Evolutionary conservation across 1,140 invertebrate genomes (phyloP).

Genomic region (Hirudo medicinalis): DNA sequence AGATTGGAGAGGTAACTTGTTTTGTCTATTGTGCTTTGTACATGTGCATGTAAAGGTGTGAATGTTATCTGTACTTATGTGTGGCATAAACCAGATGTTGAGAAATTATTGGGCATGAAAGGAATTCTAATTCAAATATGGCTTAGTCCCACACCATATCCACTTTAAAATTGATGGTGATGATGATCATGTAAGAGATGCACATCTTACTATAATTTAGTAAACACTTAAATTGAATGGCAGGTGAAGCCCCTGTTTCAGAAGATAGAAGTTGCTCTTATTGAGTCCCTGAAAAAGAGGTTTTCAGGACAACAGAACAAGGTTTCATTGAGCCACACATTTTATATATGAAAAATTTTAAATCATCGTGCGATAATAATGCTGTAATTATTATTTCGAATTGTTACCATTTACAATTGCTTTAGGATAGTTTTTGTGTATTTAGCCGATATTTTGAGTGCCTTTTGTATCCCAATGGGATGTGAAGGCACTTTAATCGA

Average conservation of each 20-base stretch:
- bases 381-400: background rate
- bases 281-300: constrained; percentile 60
- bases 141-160: background rate
- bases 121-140: background rate
- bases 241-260: constrained; percentile 68
- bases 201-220: background rate
- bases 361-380: background rate
- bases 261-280: constrained; percentile 61
- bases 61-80: background rate
- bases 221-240: background rate
- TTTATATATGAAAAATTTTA: background rate
- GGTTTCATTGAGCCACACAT: background rate
- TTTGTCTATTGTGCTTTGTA: constrained; percentile 18
- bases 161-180: too few relatives aligned
- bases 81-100: background rate
- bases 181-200: too few relatives aligned
- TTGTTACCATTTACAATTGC: background rate
- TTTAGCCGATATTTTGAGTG: background rate
- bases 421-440: background rate
- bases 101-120: too few relatives aligned
- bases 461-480: too few relatives aligned
- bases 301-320: constrained; percentile 47
- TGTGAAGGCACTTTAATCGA: too few relatives aligned
- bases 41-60: background rate
- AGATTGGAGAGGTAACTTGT: constrained; percentile 59